Base-by-base conservation (phyloP, 1,140 invertebrate species). In the Drosophila pseudoobscura region DNA sequence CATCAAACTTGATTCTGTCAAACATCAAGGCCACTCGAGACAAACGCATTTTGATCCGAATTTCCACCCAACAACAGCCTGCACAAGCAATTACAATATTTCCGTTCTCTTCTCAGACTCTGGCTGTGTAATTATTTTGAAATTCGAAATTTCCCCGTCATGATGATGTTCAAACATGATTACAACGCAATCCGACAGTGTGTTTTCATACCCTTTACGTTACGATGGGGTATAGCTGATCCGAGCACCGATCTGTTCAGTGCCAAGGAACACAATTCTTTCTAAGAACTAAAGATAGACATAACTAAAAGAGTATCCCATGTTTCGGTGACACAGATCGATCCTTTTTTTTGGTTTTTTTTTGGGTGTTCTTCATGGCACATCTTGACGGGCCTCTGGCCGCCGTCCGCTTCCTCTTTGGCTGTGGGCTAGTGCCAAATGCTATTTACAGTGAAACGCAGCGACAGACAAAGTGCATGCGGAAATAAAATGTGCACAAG, bases 71-170 rank as follows among this genome's bases (percentile, higher is more conserved):
- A 26, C 24, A 43, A 29, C 52, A 56, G 39, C 45, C 35, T 39
- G 5, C 24, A 57, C 46, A 56, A 15, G 41, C 45, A 53, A 22
- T 41, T 50, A 50, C 51, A 41, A 22, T 84, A 79, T 85, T 78
- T 74, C 61, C 39, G 22, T 44, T 43, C 26, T 51, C 59, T 41
- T 3, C 11, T 39, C 0, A 35, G 31, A 35, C 35, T 39, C 4
- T 5, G 24, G 5, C 24, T 26, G 65, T 87, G 74, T 87, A 88
- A 88, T 87, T 87, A 88, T 88, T 88, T 79, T 82, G 75, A 88
- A 88, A 83, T 88, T 76, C 65, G 64, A 79, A 89, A 73, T 89
- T 83, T 71, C 74, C 64, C 65, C 72, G 69, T 60, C 29, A 15
- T 46, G 44, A 69, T 56, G 65, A 47, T 75, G 71, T 45, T 74